phyloP scores from a whole-genome alignment of 2,113 vertebrate genomes.

The Rhagologus leucostigma region DNA sequence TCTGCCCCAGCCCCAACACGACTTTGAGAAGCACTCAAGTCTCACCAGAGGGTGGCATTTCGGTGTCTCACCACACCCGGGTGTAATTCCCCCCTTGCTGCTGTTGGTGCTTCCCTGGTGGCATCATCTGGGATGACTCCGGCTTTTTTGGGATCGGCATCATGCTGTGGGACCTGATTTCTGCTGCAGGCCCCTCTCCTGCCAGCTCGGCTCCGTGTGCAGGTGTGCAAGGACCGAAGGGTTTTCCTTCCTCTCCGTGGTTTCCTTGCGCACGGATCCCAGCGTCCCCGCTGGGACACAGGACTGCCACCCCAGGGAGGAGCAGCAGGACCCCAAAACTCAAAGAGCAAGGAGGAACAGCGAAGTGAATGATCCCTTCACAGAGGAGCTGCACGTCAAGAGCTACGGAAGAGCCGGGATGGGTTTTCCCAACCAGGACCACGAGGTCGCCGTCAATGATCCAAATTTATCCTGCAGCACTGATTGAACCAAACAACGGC shows the following conservation, averaged over 20 bases:
- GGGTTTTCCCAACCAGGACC: background rate
- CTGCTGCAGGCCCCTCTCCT: background rate
- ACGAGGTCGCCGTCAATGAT: background rate
- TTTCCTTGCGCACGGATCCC: accelerated
- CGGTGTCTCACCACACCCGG: accelerated
- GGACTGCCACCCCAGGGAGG: background rate
- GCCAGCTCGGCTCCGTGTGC: accelerated
- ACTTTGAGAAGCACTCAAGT: accelerated
- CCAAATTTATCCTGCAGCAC: background rate
- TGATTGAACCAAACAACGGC: background rate
- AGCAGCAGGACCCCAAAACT: background rate
- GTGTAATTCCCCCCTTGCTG: background rate
- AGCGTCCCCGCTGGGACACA: accelerated
- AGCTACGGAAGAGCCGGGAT: background rate
- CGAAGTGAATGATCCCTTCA: background rate
- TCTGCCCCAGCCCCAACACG: background rate
- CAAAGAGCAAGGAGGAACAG: background rate
- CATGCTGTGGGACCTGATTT: accelerated
- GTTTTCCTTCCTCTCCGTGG: background rate
- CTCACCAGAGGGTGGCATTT: accelerated
- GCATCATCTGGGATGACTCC: accelerated
- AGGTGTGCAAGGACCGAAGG: accelerated
- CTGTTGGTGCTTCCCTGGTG: background rate
- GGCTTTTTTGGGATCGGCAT: background rate
- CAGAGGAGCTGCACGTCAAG: background rate